A percentile compares a stretch with the other conserved stretches of the same genome.
Conservation (phyloP, 1,140 invertebrate genomes). For the Papilio helenus region DNA sequence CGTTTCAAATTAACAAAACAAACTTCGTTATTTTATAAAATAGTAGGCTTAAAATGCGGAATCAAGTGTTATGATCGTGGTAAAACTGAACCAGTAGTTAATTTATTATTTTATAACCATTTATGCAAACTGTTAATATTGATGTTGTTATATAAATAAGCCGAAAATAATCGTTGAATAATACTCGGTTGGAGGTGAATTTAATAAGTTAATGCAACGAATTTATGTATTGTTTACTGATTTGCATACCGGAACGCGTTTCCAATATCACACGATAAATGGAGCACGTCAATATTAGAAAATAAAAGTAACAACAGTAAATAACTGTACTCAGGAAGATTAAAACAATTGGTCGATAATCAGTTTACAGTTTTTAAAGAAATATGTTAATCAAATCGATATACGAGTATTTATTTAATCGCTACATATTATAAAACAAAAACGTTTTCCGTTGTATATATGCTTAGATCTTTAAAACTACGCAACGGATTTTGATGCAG, state of each 20-base stretch:
- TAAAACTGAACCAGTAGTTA: neutral
- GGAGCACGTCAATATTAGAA: constrained; percentile 4
- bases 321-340: no score
- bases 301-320: neutral
- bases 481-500: no score
- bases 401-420: no score
- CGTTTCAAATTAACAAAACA: neutral
- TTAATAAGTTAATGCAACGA: neutral
- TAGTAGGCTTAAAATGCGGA: neutral
- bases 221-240: constrained; percentile 22
- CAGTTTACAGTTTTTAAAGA: no score
- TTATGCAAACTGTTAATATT: constrained; percentile 8
- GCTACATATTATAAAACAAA: no score
- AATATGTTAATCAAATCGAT: no score
- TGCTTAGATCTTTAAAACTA: no score
- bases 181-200: neutral
- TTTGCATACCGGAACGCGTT: constrained; percentile 1
- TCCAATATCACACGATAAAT: neutral
- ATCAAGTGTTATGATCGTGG: constrained; percentile 1
- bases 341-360: no score
- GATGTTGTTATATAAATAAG: neutral
- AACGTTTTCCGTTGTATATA: no score
- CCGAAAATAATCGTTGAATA: neutral
- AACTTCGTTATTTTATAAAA: neutral
- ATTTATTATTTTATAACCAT: constrained; percentile 13